Conservation (phyloP, 2,888 invertebrate genomes). For the Papilio elwesi region DNA sequence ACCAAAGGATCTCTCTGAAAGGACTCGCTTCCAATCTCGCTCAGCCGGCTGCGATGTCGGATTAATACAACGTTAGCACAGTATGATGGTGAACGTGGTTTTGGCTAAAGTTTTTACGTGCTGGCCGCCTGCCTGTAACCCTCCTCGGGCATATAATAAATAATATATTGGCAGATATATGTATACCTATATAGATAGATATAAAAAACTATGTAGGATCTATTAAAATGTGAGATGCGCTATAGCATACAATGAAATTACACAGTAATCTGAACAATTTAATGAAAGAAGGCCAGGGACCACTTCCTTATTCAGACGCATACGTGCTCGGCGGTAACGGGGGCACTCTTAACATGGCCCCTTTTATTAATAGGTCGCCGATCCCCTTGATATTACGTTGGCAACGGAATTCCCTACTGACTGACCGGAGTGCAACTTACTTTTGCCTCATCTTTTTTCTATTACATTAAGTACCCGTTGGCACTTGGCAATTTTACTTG, state of each 20-base stretch:
- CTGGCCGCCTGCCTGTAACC: too few relatives aligned
- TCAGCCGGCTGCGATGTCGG: constrained; percentile 8
- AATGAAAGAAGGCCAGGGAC: neutral
- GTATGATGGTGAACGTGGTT: too few relatives aligned
- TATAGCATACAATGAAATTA: too few relatives aligned
- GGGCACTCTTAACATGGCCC: constrained; percentile 19
- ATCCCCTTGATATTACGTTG: constrained; percentile 3
- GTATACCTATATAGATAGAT: too few relatives aligned
- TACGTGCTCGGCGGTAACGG: constrained; percentile 7
- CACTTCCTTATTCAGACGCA: constrained; percentile 5
- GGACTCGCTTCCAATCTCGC: constrained; percentile 55
- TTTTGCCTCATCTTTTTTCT: neutral
- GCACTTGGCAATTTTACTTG: too few relatives aligned
- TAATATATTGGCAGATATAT: too few relatives aligned
- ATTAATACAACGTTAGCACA: constrained; percentile 34
- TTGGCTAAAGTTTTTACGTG: too few relatives aligned
- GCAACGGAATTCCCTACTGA: neutral
- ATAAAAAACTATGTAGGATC: too few relatives aligned
- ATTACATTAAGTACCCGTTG: too few relatives aligned
- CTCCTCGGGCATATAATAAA: too few relatives aligned
- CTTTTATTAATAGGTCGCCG: constrained; percentile 19
- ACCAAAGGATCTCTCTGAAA: constrained; percentile 55
- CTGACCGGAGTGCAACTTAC: constrained; percentile 4
- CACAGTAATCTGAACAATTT: neutral
- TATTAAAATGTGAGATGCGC: too few relatives aligned